Conservation (phyloP, 2,797 vertebrate genomes). For the Gymnocypris eckloni region DNA sequence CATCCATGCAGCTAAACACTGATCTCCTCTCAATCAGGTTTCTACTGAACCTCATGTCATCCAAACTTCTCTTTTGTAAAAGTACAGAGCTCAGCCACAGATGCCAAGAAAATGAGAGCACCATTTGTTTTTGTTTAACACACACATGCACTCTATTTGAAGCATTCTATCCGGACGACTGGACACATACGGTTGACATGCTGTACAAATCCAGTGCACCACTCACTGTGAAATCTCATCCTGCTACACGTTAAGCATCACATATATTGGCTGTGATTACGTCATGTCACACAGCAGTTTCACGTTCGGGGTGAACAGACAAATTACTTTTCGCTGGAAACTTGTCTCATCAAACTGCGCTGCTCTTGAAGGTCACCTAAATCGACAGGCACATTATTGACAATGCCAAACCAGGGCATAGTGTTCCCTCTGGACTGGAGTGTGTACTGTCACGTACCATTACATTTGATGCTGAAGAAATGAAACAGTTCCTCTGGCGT, state of each 20-base stretch:
- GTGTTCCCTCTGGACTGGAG: neutral
- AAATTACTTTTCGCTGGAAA: neutral
- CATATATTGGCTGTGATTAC: neutral
- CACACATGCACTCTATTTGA: constrained; percentile 13
- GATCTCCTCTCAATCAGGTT: constrained; percentile 60
- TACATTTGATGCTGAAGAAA: constrained; percentile 10
- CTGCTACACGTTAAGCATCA: neutral
- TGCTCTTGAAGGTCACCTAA: neutral
- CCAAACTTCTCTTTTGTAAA: neutral
- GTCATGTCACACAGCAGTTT: neutral
- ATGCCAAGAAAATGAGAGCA: constrained; percentile 45
- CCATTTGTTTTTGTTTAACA: constrained; percentile 19
- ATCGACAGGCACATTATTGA: constrained; percentile 13
- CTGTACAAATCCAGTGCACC: neutral
- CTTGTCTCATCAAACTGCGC: neutral
- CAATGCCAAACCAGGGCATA: neutral
- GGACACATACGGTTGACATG: neutral
- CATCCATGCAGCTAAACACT: constrained; percentile 61
- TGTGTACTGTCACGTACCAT: constrained; percentile 5
- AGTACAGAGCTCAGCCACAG: constrained; percentile 32
- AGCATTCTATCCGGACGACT: neutral
- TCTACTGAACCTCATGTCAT: constrained; percentile 15
- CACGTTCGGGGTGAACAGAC: neutral
- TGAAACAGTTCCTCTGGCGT: neutral
- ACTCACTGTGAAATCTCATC: neutral